Base-by-base conservation (phyloP, 2,113 vertebrate genomes). In the Conger conger region DNA sequence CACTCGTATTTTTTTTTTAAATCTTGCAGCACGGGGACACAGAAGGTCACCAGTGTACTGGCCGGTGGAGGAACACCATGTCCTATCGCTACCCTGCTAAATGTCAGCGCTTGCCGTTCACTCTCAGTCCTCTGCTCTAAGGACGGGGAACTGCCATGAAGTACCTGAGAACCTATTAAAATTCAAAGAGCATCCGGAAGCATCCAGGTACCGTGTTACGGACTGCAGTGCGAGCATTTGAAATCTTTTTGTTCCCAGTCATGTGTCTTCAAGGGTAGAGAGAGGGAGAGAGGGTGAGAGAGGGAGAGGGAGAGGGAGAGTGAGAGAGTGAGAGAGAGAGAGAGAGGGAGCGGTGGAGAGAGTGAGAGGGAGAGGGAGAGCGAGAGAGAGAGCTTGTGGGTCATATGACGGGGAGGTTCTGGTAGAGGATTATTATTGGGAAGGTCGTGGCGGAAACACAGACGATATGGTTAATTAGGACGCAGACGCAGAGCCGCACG, bases 211-310 rank as follows among this genome's bases (percentile, higher is more conserved):
- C n/a, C 9, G n/a, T 73, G 68, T 33, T 13, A 33, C 11, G 27
- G 68, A 73, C 27, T 73, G n/a, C 68, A 73, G 68, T 11, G 8
- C 0, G 27, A n/a, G n/a, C 68, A 33, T 33, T 33, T 13, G n/a
- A 33, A 73, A 73, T 73, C n/a, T 73, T 73, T 73, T 73, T 73
- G 68, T 73, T 73, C 68, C n/a, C 68, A 73, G 68, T 73, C 68
- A 50, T 50, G 45, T 50, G 45, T 0, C 11, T 50, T 50, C 45
- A 50, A 20, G 57, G 18, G 57, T 63, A 5, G 5, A 63, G 57
- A 63, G 57, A 50, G 45, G 27, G 57, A 63, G 45, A 13, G 45
- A 50, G 45, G 17, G 38, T n/a, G 18, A 15, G 50, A 16, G 27
- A 33, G 42, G 33, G n/a, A 81, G 80, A 18, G 53, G 2, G 33